phyloP scores from a whole-genome alignment of 2,113 vertebrate species.

The Thomomys bottae region DNA sequence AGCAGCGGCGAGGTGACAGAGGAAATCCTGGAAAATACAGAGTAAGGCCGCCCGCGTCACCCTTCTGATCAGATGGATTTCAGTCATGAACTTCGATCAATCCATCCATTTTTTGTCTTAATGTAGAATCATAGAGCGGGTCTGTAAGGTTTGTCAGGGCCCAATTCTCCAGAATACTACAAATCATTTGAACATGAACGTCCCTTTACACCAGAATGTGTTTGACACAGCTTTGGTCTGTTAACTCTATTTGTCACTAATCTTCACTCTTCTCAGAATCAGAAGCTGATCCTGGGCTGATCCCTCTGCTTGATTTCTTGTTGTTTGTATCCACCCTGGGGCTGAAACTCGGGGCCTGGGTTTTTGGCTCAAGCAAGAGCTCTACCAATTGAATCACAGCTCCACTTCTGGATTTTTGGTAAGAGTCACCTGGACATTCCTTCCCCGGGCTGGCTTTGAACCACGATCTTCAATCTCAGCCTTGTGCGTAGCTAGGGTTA shows the following conservation, averaged over 20 bases:
- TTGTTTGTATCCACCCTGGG: too few relatives aligned
- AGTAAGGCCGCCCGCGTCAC: background rate
- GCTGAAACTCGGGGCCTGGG: too few relatives aligned
- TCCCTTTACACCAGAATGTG: background rate
- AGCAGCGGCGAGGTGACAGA: slow-evolving; percentile 75
- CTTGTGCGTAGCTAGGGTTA: too few relatives aligned
- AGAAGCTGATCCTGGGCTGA: background rate
- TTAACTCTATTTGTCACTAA: background rate
- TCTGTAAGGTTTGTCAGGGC: background rate
- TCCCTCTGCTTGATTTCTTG: too few relatives aligned
- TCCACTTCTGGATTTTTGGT: too few relatives aligned
- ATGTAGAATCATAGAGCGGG: background rate
- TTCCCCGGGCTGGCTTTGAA: too few relatives aligned
- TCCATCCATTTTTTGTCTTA: background rate
- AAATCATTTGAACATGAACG: background rate
- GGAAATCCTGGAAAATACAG: slow-evolving; percentile 66
- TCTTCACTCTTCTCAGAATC: background rate
- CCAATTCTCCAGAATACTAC: background rate
- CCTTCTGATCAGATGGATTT: slow-evolving; percentile 66
- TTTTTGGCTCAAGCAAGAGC: too few relatives aligned
- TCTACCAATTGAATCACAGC: too few relatives aligned
- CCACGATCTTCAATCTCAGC: too few relatives aligned
- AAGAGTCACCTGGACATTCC: too few relatives aligned
- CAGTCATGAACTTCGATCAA: background rate
- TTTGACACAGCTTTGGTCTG: background rate